Evolutionary conservation across 2,888 invertebrate genomes (phyloP).

Genomic region (Apamea anceps): DNA sequence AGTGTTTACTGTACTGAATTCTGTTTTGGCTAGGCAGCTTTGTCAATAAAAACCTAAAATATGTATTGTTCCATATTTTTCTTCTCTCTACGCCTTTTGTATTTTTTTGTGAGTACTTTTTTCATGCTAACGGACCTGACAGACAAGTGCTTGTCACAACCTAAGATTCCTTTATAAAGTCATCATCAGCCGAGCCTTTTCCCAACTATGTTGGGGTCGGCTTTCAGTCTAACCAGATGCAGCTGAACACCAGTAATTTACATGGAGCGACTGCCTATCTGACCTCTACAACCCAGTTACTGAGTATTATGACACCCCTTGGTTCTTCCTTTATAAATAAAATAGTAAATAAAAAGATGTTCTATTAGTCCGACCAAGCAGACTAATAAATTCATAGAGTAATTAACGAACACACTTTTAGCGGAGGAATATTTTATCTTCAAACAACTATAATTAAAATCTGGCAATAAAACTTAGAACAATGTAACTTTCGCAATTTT

Average conservation of each 20-base stretch:
- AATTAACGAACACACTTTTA: neutral
- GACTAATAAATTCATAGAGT: neutral
- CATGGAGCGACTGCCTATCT: too few species aligned
- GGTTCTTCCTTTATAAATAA: neutral
- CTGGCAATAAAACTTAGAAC: constrained; percentile 2
- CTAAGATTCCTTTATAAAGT: neutral
- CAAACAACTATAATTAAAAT: constrained; percentile 14
- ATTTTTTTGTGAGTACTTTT: neutral
- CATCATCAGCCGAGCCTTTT: too few species aligned
- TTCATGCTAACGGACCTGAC: neutral
- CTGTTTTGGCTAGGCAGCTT: neutral
- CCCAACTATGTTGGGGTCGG: too few species aligned
- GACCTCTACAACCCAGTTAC: too few species aligned
- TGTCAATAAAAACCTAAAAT: too few species aligned
- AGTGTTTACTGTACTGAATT: neutral
- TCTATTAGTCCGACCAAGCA: neutral
- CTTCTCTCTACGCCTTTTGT: neutral
- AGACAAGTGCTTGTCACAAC: neutral
- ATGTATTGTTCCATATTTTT: neutral
- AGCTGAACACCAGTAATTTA: too few species aligned
- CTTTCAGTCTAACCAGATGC: too few species aligned
- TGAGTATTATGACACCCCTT: too few species aligned
- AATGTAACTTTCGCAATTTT: constrained; percentile 27
- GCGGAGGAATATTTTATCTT: neutral
- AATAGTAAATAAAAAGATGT: neutral